These are phyloP conservation scores for Pyrochroa serraticornis DNA, from an alignment of 2,888 invertebrate genomes.

Conservation along the genomic window DNA sequence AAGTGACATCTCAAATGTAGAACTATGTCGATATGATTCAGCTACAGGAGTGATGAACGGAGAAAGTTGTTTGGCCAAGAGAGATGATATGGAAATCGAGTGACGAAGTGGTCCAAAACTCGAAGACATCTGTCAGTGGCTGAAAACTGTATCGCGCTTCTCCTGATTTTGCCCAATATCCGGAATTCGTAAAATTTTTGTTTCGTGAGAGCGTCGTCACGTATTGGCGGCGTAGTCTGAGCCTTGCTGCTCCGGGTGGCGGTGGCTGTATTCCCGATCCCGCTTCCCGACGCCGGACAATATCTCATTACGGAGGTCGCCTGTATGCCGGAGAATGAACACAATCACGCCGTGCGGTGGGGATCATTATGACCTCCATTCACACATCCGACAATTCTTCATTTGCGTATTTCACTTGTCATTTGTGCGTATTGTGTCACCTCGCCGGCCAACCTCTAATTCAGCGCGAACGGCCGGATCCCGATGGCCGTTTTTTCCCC, in stretches of 20 bases:
- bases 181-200: background rate
- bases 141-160: no score
- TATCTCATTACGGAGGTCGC: slow-evolving; percentile 49
- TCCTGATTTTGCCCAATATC: background rate
- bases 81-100: no score
- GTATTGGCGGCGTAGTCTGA: slow-evolving; percentile 3
- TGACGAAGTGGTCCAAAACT: no score
- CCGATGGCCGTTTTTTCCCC: slow-evolving; percentile 10
- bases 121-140: no score
- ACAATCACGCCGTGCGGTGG: slow-evolving; percentile 47
- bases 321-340: slow-evolving; percentile 41
- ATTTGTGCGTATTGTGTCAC: slow-evolving; percentile 60
- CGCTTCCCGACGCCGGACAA: slow-evolving; percentile 39
- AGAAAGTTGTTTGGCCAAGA: no score
- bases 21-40: no score
- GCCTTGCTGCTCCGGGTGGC: slow-evolving; percentile 9
- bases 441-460: slow-evolving; percentile 34
- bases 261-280: slow-evolving; percentile 10
- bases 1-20: no score
- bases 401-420: slow-evolving; percentile 64
- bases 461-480: slow-evolving; percentile 20
- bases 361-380: slow-evolving; percentile 58
- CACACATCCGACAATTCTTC: slow-evolving; percentile 61
- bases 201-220: slow-evolving; percentile 4
- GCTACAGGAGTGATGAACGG: no score